A percentile compares a stretch with the other conserved stretches of the same genome.
Conservation (phyloP, 2,888 invertebrate genomes). For the Amphipyra tragopoginis region DNA sequence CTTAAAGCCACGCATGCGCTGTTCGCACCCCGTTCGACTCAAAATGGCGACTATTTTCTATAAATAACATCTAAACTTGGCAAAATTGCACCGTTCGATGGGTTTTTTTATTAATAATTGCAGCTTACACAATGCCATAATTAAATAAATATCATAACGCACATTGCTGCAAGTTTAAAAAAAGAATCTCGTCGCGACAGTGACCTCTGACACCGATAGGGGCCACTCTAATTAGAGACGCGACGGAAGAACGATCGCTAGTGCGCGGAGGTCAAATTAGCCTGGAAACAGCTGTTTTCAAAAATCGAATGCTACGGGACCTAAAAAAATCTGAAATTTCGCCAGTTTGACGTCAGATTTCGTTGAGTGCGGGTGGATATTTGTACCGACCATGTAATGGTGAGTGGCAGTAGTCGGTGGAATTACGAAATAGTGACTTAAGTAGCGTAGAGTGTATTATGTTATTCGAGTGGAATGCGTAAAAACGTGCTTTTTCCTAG, state of each 20-base stretch:
- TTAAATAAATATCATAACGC: slow-evolving; percentile 4
- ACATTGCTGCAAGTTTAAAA: slow-evolving; percentile 18
- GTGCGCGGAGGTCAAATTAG: slow-evolving; percentile 60
- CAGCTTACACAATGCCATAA: slow-evolving; percentile 12
- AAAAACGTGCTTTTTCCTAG: slow-evolving; percentile 59
- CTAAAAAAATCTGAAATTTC: slow-evolving; percentile 65
- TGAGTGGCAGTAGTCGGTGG: slow-evolving; percentile 73
- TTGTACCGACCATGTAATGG: slow-evolving; percentile 82
- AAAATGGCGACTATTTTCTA: slow-evolving; percentile 76
- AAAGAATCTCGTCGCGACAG: slow-evolving; percentile 20
- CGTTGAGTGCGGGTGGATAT: slow-evolving; percentile 74
- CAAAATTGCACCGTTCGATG: slow-evolving; percentile 29
- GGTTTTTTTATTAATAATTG: slow-evolving; percentile 25
- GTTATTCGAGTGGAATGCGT: slow-evolving; percentile 70
- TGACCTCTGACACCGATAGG: slow-evolving; percentile 58
- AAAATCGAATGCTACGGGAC: slow-evolving; percentile 81
- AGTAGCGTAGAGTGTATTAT: slow-evolving; percentile 67
- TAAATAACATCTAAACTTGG: slow-evolving; percentile 50
- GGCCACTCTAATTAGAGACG: slow-evolving; percentile 50
- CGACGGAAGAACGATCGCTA: slow-evolving; percentile 23
- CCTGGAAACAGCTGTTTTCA: slow-evolving; percentile 82
- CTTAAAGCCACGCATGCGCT: slow-evolving; percentile 82
- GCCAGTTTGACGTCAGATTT: slow-evolving; percentile 81
- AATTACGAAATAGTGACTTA: slow-evolving; percentile 67
- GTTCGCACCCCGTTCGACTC: slow-evolving; percentile 42